Evolutionary conservation across 2,113 vertebrate species (phyloP).

Genomic region (Pardalotus punctatus): DNA sequence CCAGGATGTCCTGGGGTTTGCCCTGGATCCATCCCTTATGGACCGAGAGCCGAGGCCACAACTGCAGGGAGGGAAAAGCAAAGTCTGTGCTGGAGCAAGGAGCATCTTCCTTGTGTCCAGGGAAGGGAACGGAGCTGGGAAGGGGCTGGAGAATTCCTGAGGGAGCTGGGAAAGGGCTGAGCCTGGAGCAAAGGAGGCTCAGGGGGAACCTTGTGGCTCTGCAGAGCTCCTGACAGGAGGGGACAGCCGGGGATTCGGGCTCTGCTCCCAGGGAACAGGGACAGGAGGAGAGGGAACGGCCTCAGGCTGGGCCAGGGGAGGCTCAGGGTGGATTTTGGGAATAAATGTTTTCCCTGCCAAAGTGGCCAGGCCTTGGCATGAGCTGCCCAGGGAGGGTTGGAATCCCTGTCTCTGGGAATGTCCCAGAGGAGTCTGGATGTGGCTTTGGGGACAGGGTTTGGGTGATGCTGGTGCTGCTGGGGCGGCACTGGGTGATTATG

Average conservation of each 20-base stretch:
- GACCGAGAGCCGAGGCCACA: not conserved
- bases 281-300: not conserved
- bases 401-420: not conserved
- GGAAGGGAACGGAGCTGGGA: not conserved
- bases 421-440: not conserved
- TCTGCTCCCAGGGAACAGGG: not conserved
- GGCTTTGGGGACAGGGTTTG: not conserved
- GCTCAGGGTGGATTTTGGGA: not conserved
- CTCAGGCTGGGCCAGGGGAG: not conserved
- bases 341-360: not conserved
- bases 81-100: not conserved
- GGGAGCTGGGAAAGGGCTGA: not conserved
- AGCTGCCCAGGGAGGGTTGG: not conserved
- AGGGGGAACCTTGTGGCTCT: not conserved
- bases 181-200: not conserved
- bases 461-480: not conserved
- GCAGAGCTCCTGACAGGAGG: not conserved
- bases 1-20: not conserved
- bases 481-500: not conserved
- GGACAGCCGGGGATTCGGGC: not conserved
- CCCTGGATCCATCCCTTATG: not conserved
- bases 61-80: not conserved
- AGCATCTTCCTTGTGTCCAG: not conserved
- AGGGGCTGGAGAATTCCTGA: not conserved
- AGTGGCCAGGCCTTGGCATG: not conserved